A percentile compares a stretch with the other conserved stretches of the same genome.
Evolutionary conservation across 1,140 invertebrate species (phyloP).

Genomic region (silkworm (Bombyx mori)): ASM3026992v2 NC_085134.1:9264001-9264500

Average conservation of each 20-base stretch:
- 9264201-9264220: neutral
- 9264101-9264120: conserved; percentile 24
- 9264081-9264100: conserved; percentile 16
- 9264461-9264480: neutral
- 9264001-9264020: conserved; percentile 26
- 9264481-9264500: conserved; percentile 10
- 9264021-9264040: conserved; percentile 28
- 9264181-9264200: conserved; percentile 8
- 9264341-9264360: neutral
- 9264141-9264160: conserved; percentile 17
- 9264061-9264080: conserved; percentile 47
- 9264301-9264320: too few species aligned
- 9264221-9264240: neutral
- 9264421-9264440: conserved; percentile 6
- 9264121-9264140: neutral
- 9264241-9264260: too few species aligned
- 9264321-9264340: too few species aligned
- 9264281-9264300: too few species aligned
- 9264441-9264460: conserved; percentile 7
- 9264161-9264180: too few species aligned
- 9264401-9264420: neutral
- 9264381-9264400: neutral
- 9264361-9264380: conserved; percentile 7
- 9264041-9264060: conserved; percentile 60
- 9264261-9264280: too few species aligned